A percentile compares a stretch with the other conserved stretches of the same genome.
Evolutionary conservation across 2,888 invertebrate genomes (phyloP).

Genomic region (Phrixothrix hirtus): DNA sequence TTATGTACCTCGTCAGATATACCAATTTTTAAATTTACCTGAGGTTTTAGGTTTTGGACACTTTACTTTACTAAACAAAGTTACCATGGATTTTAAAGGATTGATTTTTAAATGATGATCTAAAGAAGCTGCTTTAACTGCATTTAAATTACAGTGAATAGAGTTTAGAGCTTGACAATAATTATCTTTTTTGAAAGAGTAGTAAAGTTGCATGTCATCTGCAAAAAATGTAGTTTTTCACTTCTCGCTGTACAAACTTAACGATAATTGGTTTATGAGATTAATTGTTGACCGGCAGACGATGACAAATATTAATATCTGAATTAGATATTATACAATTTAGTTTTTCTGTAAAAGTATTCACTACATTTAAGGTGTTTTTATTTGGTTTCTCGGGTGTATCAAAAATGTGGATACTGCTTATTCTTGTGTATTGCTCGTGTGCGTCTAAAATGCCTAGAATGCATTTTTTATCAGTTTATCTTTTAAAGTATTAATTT

Average conservation of each 20-base stretch:
- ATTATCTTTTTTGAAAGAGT: no score
- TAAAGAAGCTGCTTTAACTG: no score
- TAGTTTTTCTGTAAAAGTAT: background rate
- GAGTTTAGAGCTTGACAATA: no score
- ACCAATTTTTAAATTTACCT: no score
- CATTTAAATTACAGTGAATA: no score
- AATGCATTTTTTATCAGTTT: background rate
- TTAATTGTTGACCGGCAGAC: background rate
- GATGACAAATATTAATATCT: background rate
- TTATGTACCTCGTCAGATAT: no score
- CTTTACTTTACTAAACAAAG: no score
- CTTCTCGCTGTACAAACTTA: background rate
- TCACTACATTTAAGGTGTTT: background rate
- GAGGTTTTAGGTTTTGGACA: no score
- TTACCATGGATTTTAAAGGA: no score
- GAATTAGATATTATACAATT: background rate
- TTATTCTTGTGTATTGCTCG: background rate
- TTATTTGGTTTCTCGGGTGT: background rate
- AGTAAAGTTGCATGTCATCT: no score
- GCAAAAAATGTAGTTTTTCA: background rate
- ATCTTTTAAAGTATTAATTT: background rate
- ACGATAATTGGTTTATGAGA: conserved; percentile 1
- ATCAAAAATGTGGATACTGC: background rate
- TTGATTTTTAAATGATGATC: no score
- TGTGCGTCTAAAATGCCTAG: background rate